Evolutionary conservation across 2,888 invertebrate species (phyloP).

Genomic region (Kuschelorhynchus macadamiae): DNA sequence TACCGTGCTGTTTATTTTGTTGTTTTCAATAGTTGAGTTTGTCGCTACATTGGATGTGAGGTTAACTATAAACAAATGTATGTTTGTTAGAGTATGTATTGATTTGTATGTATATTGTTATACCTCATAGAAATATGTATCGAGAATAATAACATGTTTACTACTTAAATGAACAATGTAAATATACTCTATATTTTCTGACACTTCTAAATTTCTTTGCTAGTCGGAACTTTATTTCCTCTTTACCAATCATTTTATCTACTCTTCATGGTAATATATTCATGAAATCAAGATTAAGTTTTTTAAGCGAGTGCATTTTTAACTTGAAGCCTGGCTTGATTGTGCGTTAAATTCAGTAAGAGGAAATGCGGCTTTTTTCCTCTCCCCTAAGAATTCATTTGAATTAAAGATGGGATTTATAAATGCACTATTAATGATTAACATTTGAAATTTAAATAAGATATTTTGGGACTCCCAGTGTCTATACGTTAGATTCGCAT

Average conservation of each 20-base stretch:
- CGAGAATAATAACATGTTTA: too few species aligned
- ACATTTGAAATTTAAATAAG: constrained; percentile 7
- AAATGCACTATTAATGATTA: constrained; percentile 11
- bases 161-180: too few species aligned
- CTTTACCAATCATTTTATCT: constrained; percentile 8
- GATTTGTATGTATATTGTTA: too few species aligned
- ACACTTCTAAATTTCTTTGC: background rate
- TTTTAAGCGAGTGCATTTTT: constrained; percentile 48
- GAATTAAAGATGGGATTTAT: constrained; percentile 40
- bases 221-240: background rate
- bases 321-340: constrained; percentile 42
- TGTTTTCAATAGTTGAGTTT: too few species aligned
- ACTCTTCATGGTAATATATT: constrained; percentile 46
- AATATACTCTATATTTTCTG: too few species aligned
- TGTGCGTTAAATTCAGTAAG: constrained; percentile 44
- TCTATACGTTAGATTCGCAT: too few species aligned
- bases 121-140: too few species aligned
- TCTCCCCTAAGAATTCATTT: constrained; percentile 25
- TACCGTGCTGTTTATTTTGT: too few species aligned
- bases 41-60: too few species aligned
- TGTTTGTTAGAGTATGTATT: too few species aligned
- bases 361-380: constrained; percentile 28
- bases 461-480: background rate
- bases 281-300: constrained; percentile 45
- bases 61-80: too few species aligned